Evolutionary conservation across 2,797 vertebrate species (phyloP).

Genomic region (Erpetoichthys calabaricus): DNA sequence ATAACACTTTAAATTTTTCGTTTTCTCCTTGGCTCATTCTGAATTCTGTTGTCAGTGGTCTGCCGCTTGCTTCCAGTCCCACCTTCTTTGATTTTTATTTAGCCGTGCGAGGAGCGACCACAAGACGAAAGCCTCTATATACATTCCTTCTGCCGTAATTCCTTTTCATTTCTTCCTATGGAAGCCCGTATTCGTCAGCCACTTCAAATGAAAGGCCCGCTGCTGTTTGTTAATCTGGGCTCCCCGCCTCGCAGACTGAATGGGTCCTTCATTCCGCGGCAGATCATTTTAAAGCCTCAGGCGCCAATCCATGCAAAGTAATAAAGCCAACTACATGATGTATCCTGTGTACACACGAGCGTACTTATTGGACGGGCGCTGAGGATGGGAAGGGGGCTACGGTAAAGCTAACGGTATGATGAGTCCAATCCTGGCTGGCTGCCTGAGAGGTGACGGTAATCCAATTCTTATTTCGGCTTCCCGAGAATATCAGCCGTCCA

Average conservation of each 20-base stretch:
- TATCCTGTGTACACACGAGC: slow-evolving; percentile 18
- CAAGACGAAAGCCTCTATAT: too few species aligned
- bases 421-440: slow-evolving; percentile 37
- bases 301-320: slow-evolving; percentile 24
- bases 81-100: too few species aligned
- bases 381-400: slow-evolving; percentile 8
- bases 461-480: slow-evolving; percentile 45
- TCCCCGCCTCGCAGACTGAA: slow-evolving; percentile 25
- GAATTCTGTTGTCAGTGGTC: too few species aligned
- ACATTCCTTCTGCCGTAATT: not conserved
- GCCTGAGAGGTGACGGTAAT: slow-evolving; percentile 23
- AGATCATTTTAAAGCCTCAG: slow-evolving; percentile 23
- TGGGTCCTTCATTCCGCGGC: slow-evolving; percentile 26
- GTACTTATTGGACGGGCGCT: slow-evolving; percentile 18
- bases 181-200: slow-evolving; percentile 27
- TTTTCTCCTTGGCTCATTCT: too few species aligned
- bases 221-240: slow-evolving; percentile 32
- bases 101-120: too few species aligned
- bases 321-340: slow-evolving; percentile 24
- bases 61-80: too few species aligned
- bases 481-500: slow-evolving; percentile 30
- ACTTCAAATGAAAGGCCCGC: slow-evolving; percentile 34
- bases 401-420: slow-evolving; percentile 29
- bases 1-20: too few species aligned
- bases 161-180: slow-evolving; percentile 26